Percentiles rank a stretch among this genome's conserved stretches.
phyloP scores from a whole-genome alignment of 2,113 vertebrate genomes.

The Butorides virescens region DNA sequence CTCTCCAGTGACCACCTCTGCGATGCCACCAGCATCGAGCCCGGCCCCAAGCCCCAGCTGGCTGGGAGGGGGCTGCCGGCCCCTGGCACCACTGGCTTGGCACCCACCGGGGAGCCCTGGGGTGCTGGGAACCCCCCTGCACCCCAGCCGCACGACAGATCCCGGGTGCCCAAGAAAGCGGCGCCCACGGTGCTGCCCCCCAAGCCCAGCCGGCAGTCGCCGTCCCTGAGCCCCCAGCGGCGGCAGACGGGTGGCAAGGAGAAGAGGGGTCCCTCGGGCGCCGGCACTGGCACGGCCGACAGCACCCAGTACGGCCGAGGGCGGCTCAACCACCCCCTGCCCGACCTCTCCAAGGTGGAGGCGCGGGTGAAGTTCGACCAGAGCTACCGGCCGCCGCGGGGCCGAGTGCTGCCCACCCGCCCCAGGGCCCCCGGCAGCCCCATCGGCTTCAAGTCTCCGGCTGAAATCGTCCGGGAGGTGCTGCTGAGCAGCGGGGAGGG shows the following conservation, averaged over 20 bases:
- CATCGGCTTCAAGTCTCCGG: constrained; percentile 83
- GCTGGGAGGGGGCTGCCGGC: not conserved
- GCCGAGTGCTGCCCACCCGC: constrained; percentile 18
- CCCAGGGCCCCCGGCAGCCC: constrained; percentile 4
- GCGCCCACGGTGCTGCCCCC: not conserved
- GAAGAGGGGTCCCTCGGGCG: not conserved
- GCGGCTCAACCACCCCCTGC: constrained; percentile 77
- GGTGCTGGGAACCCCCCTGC: not conserved
- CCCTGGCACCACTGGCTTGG: not conserved
- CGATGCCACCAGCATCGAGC: constrained; percentile 34
- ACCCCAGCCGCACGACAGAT: not conserved
- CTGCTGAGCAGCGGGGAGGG: constrained; percentile 75
- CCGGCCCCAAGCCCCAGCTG: constrained; percentile 45
- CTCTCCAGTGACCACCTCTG: constrained; percentile 5
- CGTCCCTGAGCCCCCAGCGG: not conserved
- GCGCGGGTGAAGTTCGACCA: constrained; percentile 78
- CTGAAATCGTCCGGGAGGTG: constrained; percentile 88
- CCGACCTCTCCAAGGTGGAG: constrained; percentile 91
- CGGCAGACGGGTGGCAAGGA: not conserved
- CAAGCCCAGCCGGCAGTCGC: not conserved
- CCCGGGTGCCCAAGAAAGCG: not conserved
- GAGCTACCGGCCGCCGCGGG: constrained; percentile 82
- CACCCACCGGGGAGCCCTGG: not conserved
- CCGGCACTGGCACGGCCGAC: not conserved
- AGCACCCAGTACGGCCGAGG: constrained; percentile 73